A percentile compares a stretch with the other conserved stretches of the same genome.
phyloP scores from a whole-genome alignment of 2,888 invertebrate species.

The Ptychoptera contaminata region DNA sequence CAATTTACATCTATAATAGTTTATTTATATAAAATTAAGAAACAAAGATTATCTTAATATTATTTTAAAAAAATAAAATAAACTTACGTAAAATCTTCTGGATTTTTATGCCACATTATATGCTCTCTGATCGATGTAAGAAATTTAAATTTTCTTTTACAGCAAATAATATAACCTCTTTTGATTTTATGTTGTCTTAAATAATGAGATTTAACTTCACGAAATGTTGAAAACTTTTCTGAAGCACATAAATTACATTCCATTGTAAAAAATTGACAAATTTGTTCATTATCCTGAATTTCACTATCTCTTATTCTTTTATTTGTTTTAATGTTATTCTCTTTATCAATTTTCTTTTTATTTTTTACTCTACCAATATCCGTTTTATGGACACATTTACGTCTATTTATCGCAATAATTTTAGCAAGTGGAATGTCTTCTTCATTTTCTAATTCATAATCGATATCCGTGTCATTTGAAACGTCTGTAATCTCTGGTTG shows the following conservation, averaged over 20 bases:
- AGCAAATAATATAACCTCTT: slow-evolving; percentile 14
- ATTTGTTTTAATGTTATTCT: too few species aligned
- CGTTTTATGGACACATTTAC: too few species aligned
- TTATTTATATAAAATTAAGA: too few species aligned
- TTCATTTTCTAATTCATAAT: too few species aligned
- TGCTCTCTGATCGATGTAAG: slow-evolving; percentile 12
- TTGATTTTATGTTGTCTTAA: slow-evolving; percentile 9
- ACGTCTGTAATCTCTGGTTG: too few species aligned
- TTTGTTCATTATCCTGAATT: not conserved
- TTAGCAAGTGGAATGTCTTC: too few species aligned
- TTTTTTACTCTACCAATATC: too few species aligned
- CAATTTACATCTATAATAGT: slow-evolving; percentile 7
- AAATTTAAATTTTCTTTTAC: slow-evolving; percentile 12
- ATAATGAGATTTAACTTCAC: slow-evolving; percentile 12
- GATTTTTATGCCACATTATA: slow-evolving; percentile 14
- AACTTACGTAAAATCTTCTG: slow-evolving; percentile 13
- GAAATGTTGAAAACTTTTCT: slow-evolving; percentile 6
- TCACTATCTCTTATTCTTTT: not conserved
- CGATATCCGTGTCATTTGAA: too few species aligned
- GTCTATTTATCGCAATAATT: too few species aligned
- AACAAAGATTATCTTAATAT: too few species aligned
- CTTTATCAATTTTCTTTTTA: too few species aligned
- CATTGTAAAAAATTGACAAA: slow-evolving; percentile 9
- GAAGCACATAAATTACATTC: slow-evolving; percentile 12
- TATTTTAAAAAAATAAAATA: not conserved